Conservation (phyloP, 2,888 invertebrate genomes). For the Hydroisotoma schaefferi region DNA sequence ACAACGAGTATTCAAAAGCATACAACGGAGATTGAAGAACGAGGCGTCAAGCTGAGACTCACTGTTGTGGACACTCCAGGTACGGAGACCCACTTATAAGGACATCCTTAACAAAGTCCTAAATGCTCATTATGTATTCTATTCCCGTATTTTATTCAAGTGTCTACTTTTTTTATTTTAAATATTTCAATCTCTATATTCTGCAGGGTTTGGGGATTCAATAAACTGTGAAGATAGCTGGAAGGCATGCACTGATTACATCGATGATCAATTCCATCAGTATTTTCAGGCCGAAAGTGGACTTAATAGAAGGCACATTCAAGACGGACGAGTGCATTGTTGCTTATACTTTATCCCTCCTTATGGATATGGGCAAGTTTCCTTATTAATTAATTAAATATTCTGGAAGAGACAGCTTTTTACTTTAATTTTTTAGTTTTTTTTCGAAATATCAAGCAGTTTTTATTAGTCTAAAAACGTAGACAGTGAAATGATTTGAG, state of each 20-base stretch:
- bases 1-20: conserved; percentile 63
- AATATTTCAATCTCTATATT: background rate
- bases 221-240: conserved; percentile 92
- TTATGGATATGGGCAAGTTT: conserved; percentile 81
- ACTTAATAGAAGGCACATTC: conserved; percentile 86
- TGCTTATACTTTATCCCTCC: conserved; percentile 93
- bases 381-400: background rate
- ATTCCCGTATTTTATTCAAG: too few species aligned
- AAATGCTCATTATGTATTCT: too few species aligned
- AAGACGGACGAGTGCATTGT: conserved; percentile 93
- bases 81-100: conserved; percentile 42
- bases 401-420: too few species aligned
- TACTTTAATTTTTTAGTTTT: too few species aligned
- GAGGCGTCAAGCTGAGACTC: conserved; percentile 81
- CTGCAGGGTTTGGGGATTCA: conserved; percentile 77
- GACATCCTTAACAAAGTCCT: background rate
- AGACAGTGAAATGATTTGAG: too few species aligned
- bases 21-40: conserved; percentile 92
- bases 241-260: conserved; percentile 84
- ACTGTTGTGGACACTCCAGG: conserved; percentile 94
- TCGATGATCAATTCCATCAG: conserved; percentile 77
- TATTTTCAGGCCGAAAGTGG: conserved; percentile 89
- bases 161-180: too few species aligned
- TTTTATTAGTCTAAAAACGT: too few species aligned
- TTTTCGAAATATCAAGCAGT: too few species aligned